Conservation (phyloP, 2,113 vertebrate genomes). For the Balaeniceps rex region DNA sequence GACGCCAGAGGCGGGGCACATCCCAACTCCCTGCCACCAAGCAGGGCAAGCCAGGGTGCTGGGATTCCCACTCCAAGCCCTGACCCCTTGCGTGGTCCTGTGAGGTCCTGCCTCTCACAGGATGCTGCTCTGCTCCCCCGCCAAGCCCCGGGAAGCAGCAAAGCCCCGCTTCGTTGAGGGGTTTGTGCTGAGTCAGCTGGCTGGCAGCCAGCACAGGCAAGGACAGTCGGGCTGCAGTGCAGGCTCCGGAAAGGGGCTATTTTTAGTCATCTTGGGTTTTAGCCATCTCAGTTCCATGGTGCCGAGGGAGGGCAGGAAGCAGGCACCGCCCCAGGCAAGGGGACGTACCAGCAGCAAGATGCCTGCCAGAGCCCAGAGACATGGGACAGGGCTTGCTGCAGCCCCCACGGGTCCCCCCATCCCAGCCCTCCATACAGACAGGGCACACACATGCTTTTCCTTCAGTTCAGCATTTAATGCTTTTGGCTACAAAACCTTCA, state of each 20-base stretch:
- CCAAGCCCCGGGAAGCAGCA: neutral
- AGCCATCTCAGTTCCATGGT: slow-evolving; percentile 22
- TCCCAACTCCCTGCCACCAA: neutral
- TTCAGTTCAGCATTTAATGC: neutral
- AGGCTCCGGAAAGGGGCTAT: slow-evolving; percentile 46
- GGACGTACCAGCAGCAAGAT: neutral
- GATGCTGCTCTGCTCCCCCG: neutral
- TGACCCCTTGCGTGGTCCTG: fast-evolving
- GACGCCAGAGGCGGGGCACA: neutral
- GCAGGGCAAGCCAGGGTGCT: fast-evolving
- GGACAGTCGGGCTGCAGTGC: slow-evolving; percentile 61
- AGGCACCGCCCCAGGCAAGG: neutral
- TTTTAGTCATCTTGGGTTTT: slow-evolving; percentile 71
- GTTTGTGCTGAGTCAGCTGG: slow-evolving; percentile 71
- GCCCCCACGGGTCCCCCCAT: fast-evolving
- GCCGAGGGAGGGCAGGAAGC: neutral
- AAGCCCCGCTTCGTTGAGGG: fast-evolving
- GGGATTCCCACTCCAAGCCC: too few relatives aligned
- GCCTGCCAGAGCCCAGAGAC: neutral
- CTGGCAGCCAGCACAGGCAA: slow-evolving; percentile 29
- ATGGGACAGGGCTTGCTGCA: neutral
- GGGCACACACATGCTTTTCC: fast-evolving
- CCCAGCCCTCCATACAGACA: neutral
- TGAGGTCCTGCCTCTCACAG: neutral
- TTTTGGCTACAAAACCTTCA: neutral